These are phyloP conservation scores for Bilobella aurantiaca DNA, from an alignment of 1,140 invertebrate genomes.

Conservation along the genomic window DNA sequence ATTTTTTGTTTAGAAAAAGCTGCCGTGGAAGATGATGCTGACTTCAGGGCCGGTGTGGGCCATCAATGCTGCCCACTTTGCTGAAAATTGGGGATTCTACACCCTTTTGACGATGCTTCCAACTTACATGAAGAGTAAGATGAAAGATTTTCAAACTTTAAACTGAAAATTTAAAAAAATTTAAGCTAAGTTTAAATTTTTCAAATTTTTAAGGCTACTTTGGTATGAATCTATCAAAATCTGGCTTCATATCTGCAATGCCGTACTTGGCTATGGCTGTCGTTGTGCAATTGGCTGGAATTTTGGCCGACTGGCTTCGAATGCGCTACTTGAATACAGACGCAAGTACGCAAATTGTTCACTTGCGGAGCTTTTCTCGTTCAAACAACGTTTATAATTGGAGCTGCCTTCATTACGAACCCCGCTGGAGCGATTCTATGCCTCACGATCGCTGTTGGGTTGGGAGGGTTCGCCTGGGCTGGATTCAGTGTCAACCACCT, in stretches of 20 bases:
- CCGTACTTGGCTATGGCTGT: constrained; percentile 78
- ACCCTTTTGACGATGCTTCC: constrained; percentile 57
- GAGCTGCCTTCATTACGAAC: constrained; percentile 56
- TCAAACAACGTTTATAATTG: constrained; percentile 74
- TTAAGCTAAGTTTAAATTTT: not conserved
- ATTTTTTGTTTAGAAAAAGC: constrained; percentile 33
- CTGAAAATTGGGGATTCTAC: constrained; percentile 76
- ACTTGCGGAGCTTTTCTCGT: constrained; percentile 54
- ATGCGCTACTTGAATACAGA: constrained; percentile 53
- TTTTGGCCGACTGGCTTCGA: constrained; percentile 66
- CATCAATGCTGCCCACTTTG: constrained; percentile 78
- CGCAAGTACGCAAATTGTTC: constrained; percentile 42
- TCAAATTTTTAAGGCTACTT: constrained; percentile 6
- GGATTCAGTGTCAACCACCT: constrained; percentile 71
- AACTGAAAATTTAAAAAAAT: too few relatives aligned
- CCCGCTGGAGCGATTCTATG: constrained; percentile 57
- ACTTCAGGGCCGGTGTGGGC: constrained; percentile 79
- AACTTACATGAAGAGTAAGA: constrained; percentile 74
- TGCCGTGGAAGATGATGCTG: constrained; percentile 71
- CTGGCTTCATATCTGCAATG: constrained; percentile 67
- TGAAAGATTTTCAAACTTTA: too few relatives aligned
- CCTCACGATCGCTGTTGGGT: constrained; percentile 70
- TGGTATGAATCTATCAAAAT: constrained; percentile 43
- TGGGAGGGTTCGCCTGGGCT: constrained; percentile 79
- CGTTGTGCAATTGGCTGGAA: constrained; percentile 63